phyloP scores from a whole-genome alignment of 2,888 invertebrate genomes.

The Sesia apiformis region DNA sequence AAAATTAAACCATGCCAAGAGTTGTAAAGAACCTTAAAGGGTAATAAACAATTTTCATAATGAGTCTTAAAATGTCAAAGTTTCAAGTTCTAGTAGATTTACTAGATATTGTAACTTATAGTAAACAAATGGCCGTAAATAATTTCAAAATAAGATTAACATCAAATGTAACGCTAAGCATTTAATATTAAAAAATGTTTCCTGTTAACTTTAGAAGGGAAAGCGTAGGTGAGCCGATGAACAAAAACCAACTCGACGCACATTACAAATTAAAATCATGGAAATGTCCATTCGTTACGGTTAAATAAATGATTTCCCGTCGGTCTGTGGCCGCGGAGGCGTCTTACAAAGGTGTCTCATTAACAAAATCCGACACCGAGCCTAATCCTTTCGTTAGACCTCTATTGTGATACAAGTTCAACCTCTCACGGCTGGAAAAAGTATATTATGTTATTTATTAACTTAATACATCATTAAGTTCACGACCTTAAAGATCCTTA shows the following conservation, averaged over 20 bases:
- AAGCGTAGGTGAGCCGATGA: slow-evolving; percentile 29
- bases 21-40: no score
- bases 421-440: background rate
- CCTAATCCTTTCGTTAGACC: slow-evolving; percentile 70
- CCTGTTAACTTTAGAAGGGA: slow-evolving; percentile 2
- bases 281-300: slow-evolving; percentile 54
- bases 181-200: no score
- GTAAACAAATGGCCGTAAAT: no score
- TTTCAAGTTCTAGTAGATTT: no score
- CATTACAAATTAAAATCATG: slow-evolving; percentile 37
- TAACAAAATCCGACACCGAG: slow-evolving; percentile 56
- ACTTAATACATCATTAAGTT: slow-evolving; percentile 23
- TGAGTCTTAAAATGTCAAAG: no score
- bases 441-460: slow-evolving; percentile 21
- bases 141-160: no score
- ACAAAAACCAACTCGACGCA: slow-evolving; percentile 34
- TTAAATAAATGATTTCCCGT: slow-evolving; percentile 60
- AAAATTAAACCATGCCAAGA: no score
- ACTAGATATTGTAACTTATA: no score
- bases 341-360: slow-evolving; percentile 57
- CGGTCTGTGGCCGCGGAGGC: slow-evolving; percentile 31
- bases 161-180: no score
- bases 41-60: no score
- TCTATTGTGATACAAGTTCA: slow-evolving; percentile 39
- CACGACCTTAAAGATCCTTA: no score